Base-by-base conservation (phyloP, 2,888 invertebrate species). In the Polyommatus iphigenia region DNA sequence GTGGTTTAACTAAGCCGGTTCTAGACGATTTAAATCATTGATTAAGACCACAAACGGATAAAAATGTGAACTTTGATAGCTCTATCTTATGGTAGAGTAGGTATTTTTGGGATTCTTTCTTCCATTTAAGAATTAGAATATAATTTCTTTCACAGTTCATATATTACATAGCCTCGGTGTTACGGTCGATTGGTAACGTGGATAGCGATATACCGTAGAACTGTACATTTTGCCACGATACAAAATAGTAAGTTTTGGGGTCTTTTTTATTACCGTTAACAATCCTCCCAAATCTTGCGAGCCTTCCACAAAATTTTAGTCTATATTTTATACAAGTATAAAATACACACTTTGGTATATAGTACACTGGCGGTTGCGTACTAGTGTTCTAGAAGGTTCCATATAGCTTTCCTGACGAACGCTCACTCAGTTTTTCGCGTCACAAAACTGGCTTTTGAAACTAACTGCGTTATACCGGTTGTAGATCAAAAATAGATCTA, bases 311-410 rank as follows among this genome's bases (percentile, higher is more conserved):
- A 41, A 41, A 10, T 41, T 10, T 46, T 46, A 3, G 46, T 46
- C 10, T 46, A 10, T 41, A 41, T 8, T 41, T 41, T 41, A 10
- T 41, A 41, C 41, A 41, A 41, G 41, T 41, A 41, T 41, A 41
- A 8, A 8, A 41, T 41, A 7, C 41, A 41, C 8, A 41, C 41
- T 41, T 41, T 41, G 8, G 1, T 1, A 24, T 24, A 41, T 41
- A 41, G 41, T 10, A 41, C 10, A 41, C 41, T 41, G 50, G 50
- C 15, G 15, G 54, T 54, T 54, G 54, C 54, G 54, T 20, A 20
- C 46, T 7, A 18, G 84, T 84, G 82, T 85, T 90, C 91, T 90
- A 85, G 91, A 90, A 87, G 83, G 86, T 89, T 89, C 91, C 83
- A 24, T 81, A 82, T 81, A 82, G 86, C 90, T 91, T 91, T 90